A percentile compares a stretch with the other conserved stretches of the same genome.
Conservation (phyloP, 2,888 invertebrate genomes). For the Chrysolina americana region DNA sequence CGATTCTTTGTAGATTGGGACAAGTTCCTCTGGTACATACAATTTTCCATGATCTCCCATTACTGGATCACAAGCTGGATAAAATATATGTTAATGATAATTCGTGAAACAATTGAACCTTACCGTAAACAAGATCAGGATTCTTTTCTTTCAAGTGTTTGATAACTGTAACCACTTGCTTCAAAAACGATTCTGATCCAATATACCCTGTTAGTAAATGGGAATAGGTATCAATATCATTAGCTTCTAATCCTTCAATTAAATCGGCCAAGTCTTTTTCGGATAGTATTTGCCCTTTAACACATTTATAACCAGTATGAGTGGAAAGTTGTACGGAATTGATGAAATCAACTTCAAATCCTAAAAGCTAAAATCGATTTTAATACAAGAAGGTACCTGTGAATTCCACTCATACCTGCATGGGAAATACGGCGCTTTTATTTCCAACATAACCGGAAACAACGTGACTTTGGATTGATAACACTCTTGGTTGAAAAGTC, state of each 20-base stretch:
- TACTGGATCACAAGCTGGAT: conserved; percentile 96
- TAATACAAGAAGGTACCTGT: not conserved
- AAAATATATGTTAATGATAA: not conserved
- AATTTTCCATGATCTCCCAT: conserved; percentile 97
- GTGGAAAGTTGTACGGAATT: conserved; percentile 99
- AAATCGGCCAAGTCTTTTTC: conserved; percentile 86
- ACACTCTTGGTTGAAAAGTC: conserved; percentile 73
- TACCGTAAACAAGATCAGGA: conserved; percentile 89
- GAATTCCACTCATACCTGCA: conserved; percentile 81
- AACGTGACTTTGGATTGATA: conserved; percentile 95
- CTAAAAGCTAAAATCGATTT: conserved; percentile 80
- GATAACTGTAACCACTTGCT: conserved; percentile 75
- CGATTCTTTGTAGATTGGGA: conserved; percentile 88
- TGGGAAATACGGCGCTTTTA: conserved; percentile 96
- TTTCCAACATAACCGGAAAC: conserved; percentile 99
- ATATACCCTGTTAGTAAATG: conserved; percentile 97
- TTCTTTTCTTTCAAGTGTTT: conserved; percentile 82
- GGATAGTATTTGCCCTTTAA: conserved; percentile 90
- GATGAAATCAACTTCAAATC: conserved; percentile 96
- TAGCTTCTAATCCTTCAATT: conserved; percentile 83
- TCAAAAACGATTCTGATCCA: conserved; percentile 89
- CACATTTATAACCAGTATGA: conserved; percentile 89
- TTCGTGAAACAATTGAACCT: not conserved
- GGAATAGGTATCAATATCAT: conserved; percentile 82
- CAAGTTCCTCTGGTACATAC: conserved; percentile 92